Conservation (phyloP, 2,113 vertebrate genomes). For the Hiodon alosoides region DNA sequence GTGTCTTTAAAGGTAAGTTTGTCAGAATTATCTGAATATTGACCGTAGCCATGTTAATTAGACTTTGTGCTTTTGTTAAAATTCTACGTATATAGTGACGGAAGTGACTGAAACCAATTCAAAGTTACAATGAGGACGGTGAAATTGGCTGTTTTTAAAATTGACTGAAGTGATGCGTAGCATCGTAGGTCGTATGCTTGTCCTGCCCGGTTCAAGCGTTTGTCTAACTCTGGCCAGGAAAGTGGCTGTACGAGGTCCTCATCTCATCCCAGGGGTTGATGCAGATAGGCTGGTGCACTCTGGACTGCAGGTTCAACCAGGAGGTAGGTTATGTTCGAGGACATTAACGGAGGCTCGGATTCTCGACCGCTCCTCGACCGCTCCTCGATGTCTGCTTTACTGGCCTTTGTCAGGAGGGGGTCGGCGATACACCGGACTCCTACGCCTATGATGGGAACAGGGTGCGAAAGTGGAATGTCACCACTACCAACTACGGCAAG, state of each 20-base stretch:
- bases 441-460: constrained; percentile 95
- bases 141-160: no score
- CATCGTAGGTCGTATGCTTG: no score
- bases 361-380: neutral
- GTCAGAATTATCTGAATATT: neutral
- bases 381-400: neutral
- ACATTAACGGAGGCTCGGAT: neutral
- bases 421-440: constrained; percentile 89
- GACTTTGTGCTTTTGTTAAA: neutral
- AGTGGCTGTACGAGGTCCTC: constrained; percentile 95
- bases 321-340: constrained; percentile 68
- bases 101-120: no score
- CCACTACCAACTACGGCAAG: constrained; percentile 96
- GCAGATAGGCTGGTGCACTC: constrained; percentile 98
- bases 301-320: constrained; percentile 95
- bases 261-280: constrained; percentile 98
- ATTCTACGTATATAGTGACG: no score
- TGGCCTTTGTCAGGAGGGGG: constrained; percentile 74
- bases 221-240: constrained; percentile 60
- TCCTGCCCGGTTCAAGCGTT: neutral
- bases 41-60: neutral
- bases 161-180: no score
- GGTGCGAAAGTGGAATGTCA: constrained; percentile 96
- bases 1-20: constrained; percentile 86
- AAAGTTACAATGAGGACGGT: no score